These are phyloP conservation scores for Brachypterus glaber DNA, from an alignment of 2,888 invertebrate genomes.

Conservation along the genomic window DNA sequence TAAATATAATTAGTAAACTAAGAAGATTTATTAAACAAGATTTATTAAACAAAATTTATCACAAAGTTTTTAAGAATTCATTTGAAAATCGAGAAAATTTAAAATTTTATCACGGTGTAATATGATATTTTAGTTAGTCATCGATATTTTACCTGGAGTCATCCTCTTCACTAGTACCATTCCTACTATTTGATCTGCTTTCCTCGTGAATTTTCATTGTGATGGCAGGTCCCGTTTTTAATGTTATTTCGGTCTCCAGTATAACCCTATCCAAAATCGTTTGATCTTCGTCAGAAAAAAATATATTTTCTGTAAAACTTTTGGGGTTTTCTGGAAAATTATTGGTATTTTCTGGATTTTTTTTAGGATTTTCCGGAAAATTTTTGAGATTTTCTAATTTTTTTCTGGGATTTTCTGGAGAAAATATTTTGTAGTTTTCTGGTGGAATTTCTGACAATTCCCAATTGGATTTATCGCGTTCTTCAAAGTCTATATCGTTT, in stretches of 20 bases:
- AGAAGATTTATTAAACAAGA: too few species aligned
- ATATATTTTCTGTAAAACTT: too few species aligned
- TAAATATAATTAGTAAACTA: too few species aligned
- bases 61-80: neutral
- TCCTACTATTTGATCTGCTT: conserved; percentile 31
- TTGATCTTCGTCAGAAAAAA: conserved; percentile 19
- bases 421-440: too few species aligned
- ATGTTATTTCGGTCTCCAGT: conserved; percentile 74
- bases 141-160: conserved; percentile 29
- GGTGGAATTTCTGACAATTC: too few species aligned
- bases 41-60: too few species aligned
- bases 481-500: neutral
- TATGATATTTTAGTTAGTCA: conserved; percentile 1
- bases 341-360: too few species aligned
- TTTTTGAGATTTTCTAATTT: too few species aligned
- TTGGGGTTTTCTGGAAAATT: too few species aligned
- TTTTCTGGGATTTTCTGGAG: too few species aligned
- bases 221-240: conserved; percentile 69
- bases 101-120: neutral
- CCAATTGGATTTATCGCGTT: neutral
- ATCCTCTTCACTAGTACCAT: conserved; percentile 31
- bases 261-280: conserved; percentile 54
- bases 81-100: neutral
- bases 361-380: too few species aligned
- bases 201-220: conserved; percentile 78